phyloP scores from a whole-genome alignment of 2,888 invertebrate genomes.

The Pterostichus madidus region DNA sequence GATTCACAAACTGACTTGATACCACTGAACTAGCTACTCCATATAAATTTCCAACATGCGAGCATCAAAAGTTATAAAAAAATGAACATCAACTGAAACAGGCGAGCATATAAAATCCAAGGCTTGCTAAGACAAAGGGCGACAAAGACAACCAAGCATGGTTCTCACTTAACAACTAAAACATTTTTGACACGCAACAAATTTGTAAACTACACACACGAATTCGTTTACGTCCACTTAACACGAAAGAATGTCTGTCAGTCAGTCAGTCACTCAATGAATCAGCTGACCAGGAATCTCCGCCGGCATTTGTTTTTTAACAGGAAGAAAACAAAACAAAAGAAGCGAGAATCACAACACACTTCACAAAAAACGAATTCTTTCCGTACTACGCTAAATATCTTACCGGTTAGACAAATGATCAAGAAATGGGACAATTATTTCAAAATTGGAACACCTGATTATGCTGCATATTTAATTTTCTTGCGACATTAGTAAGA shows the following conservation, averaged over 20 bases:
- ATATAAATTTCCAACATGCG: no score
- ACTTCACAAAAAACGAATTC: conserved; percentile 19
- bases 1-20: no score
- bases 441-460: neutral
- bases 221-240: conserved; percentile 21
- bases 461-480: conserved; percentile 2
- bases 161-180: neutral
- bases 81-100: neutral
- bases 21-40: no score
- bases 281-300: conserved; percentile 45
- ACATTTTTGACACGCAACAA: conserved; percentile 44
- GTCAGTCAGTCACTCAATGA: conserved; percentile 35
- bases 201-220: conserved; percentile 38
- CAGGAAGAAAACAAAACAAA: conserved; percentile 41
- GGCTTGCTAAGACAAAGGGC: neutral
- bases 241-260: conserved; percentile 41
- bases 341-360: conserved; percentile 21
- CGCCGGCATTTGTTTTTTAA: conserved; percentile 48
- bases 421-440: conserved; percentile 1
- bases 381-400: neutral
- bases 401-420: neutral
- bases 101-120: neutral
- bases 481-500: neutral
- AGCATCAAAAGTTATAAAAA: no score
- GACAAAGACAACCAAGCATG: neutral